Evolutionary conservation across 2,113 vertebrate genomes (phyloP), one percentile per base, ranked within the genome.

Genomic region (Nettapus auritus): DNA sequence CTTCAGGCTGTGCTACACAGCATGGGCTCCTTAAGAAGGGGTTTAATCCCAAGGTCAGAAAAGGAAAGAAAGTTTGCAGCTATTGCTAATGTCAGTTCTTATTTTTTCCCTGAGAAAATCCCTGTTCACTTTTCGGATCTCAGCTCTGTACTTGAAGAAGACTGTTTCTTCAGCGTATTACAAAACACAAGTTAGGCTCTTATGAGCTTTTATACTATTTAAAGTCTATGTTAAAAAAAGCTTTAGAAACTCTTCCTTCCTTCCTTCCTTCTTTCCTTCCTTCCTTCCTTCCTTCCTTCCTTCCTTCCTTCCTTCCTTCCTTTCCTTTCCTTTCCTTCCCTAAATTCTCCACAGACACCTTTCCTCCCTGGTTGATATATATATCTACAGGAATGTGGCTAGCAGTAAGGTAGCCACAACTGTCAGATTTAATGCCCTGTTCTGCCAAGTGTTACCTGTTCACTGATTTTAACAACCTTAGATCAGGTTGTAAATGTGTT

Each of bases 31-130:
- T 84, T 66, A 68, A 59, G 60, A 81, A 34, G 40, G 17, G 15
- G 19, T 74, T 87, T 82, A 68, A 86, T 91, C 40, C 66, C 77
- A 56, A 68, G 46, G 88, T 36, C 3, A 92, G 94, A 94, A 85
- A 36, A 4, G 10, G 16, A 46, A 86, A 82, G 42, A 89, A 76
- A 23, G 14, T 38, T 53, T 48, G 40, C 8, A 88, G 14, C 15
- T 16, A 31, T 36, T 63, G 42, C n/a, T 78, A 56, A 19, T 28
- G 38, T 25, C 2, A 0, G 4, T 74, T 63, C 16, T 48, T 78
- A 28, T 26, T 53, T 36, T 53, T 46, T 33, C 20, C 34, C 42
- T 56, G 31, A 63, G 69, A 69, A 91, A 91, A 67, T 53, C 3
- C 9, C 6, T 53, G 15, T 86, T 75, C 1, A 9, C 11, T 31